Base-by-base conservation (phyloP, 2,113 vertebrate genomes). In the Sylvietta virens region DNA sequence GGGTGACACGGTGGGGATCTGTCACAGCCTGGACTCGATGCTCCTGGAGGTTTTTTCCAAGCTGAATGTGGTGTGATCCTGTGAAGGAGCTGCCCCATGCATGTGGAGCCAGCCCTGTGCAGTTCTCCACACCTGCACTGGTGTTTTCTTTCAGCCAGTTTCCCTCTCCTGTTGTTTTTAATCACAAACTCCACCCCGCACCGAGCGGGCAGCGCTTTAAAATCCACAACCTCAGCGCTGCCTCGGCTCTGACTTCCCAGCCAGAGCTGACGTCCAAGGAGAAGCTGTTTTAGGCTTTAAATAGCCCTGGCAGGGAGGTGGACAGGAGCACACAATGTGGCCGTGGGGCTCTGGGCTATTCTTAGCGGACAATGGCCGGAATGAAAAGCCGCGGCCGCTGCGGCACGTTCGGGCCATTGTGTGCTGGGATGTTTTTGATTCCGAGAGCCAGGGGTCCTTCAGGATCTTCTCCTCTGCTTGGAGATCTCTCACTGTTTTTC, bases 291-390 rank as follows among this genome's bases (percentile, higher is more conserved):
- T 15, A 22, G 64, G 17, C 97, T 97, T 96, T 96, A 97, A 97
- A 97, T 97, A 97, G 91, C 97, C 47, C 83, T 93, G 57, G 83
- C 83, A 91, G 93, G 95, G 84, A 90, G 89, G 66, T 73, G 93
- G 88, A 77, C 54, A 50, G 96, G 64, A 86, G 90, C 92, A 70
- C 81, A 96, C 97, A 96, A 60, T 96, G 31, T 81, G 97, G 82
- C 81, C 42, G 50, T 50, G 90, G 94, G 88, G 86, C 92, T 97
- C 92, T 42, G 71, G 94, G 94, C 97, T 98, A 98, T 98, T 98
- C 88, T 98, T 97, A 89, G 97, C 85, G 81, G 82, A 98, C 98
- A 98, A 98, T 98, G 50, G 70, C 97, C 90, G 95, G 97, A 98
- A 98, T 86, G 95, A 90, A 77, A 91, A 95, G 87, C 97, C 10